phyloP scores from a whole-genome alignment of 2,797 vertebrate genomes.

The Epinephelus awoara region DNA sequence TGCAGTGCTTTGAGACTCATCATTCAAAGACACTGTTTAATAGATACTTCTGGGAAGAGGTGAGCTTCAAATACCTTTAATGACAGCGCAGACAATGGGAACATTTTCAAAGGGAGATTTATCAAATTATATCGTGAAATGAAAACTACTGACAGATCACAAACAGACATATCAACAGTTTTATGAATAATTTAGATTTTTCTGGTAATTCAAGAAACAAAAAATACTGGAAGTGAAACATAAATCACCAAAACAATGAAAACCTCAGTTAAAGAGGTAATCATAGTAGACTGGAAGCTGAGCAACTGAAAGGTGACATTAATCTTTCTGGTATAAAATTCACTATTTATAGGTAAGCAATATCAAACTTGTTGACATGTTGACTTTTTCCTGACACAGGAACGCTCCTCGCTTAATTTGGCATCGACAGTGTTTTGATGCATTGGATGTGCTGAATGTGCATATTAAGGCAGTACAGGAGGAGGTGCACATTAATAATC shows the following conservation, averaged over 20 bases:
- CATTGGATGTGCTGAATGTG: too few relatives aligned
- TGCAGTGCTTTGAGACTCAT: neutral
- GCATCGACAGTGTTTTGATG: neutral
- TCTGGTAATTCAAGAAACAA: constrained; percentile 14
- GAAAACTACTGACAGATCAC: constrained; percentile 34
- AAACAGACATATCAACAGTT: constrained; percentile 27
- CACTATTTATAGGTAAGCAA: constrained; percentile 5
- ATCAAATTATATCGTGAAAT: constrained; percentile 29
- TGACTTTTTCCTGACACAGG: neutral
- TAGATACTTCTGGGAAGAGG: neutral
- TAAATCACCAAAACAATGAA: constrained; percentile 46
- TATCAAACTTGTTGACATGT: neutral
- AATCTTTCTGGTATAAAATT: constrained; percentile 6
- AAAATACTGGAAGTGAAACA: neutral
- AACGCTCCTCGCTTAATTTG: neutral
- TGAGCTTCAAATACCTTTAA: constrained; percentile 25
- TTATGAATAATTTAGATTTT: constrained; percentile 58
- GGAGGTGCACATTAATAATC: too few relatives aligned
- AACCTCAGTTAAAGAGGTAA: neutral
- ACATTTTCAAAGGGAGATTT: constrained; percentile 23
- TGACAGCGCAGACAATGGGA: constrained; percentile 11
- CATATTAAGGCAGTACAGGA: too few relatives aligned
- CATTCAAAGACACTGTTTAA: constrained; percentile 13
- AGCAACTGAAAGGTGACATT: constrained; percentile 17
- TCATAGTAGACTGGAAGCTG: constrained; percentile 13